Percentiles rank a stretch among this genome's conserved stretches.
These are phyloP conservation scores for Ectemnius lituratus DNA, from an alignment of 2,888 invertebrate species.

Conservation along the genomic window DNA sequence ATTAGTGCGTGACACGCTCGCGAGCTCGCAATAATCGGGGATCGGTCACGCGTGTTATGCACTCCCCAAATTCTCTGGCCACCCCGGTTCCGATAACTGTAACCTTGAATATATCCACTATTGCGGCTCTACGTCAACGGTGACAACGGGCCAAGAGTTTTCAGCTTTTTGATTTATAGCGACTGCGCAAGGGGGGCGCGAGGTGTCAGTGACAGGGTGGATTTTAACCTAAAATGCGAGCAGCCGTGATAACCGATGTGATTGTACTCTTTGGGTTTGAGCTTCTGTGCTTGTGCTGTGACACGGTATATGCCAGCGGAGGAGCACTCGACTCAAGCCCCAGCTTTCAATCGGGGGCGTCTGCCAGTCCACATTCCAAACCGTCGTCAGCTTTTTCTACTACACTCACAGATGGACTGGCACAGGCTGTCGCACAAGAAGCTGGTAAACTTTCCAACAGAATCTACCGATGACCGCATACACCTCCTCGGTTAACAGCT, in stretches of 20 bases:
- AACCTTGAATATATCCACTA: slow-evolving; percentile 59
- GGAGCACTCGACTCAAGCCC: slow-evolving; percentile 73
- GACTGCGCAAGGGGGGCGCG: slow-evolving; percentile 58
- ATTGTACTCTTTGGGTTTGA: slow-evolving; percentile 69
- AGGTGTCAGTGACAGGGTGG: slow-evolving; percentile 62
- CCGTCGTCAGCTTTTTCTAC: slow-evolving; percentile 67
- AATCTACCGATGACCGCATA: not conserved
- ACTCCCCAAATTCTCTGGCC: slow-evolving; percentile 39
- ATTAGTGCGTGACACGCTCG: slow-evolving; percentile 45
- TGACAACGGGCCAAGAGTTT: slow-evolving; percentile 47
- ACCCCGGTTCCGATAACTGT: slow-evolving; percentile 54
- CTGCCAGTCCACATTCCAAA: slow-evolving; percentile 64
- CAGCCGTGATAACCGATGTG: slow-evolving; percentile 68
- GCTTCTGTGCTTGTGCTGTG: slow-evolving; percentile 66
- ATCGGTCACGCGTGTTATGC: slow-evolving; percentile 59
- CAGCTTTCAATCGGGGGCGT: slow-evolving; percentile 60
- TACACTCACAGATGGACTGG: slow-evolving; percentile 80
- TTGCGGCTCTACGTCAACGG: slow-evolving; percentile 49
- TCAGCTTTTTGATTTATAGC: slow-evolving; percentile 37
- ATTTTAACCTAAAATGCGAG: slow-evolving; percentile 76
- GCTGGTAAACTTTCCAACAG: slow-evolving; percentile 75
- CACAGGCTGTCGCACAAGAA: slow-evolving; percentile 81
- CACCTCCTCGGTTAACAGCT: not conserved
- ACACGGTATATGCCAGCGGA: slow-evolving; percentile 69
- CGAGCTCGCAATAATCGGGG: slow-evolving; percentile 45